Base-by-base conservation (phyloP, 1,140 invertebrate species). In the Drosophila saltans region DNA sequence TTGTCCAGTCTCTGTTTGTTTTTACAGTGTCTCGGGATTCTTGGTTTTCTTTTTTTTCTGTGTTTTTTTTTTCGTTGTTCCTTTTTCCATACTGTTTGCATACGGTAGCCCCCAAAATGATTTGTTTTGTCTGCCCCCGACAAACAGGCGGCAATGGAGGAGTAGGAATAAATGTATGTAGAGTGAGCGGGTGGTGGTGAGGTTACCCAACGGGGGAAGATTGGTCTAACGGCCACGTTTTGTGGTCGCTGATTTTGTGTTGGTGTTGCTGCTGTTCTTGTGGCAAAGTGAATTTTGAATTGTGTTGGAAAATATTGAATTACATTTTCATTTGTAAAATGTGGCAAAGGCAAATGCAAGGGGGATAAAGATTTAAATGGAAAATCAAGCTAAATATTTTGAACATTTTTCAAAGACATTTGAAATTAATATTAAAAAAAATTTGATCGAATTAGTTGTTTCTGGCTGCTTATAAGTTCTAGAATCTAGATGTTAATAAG, bases 91-190 rank as follows among this genome's bases (percentile, higher is more conserved):
- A n/a, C 36, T 86, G 61, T 81, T 72, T 89, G 78, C 79, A 79
- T 79, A 75, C 73, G 65, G 72, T 81, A 75, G 69, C 69, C 76
- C 75, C 70, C 64, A 80, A 89, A 88, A 78, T 84, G 77, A 89
- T 88, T 88, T 88, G 84, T 88, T 88, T 81, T 89, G 84, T 88
- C 84, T 88, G 83, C 80, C 66, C 60, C 48, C 60, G 71, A 70
- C 80, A 59, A 56, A 66, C 45, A 21, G 68, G 62, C 59, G 65
- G 63, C 71, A 56, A 61, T 57, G 62, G 40, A 60, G 36, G 57
- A 3, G 26, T 40, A 33, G 33, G 33, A 28, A n/a, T 33, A 40
- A 16, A 16, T 16, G 16, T 16, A 16, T 16, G 16, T 39, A 7
- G 28, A 55, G 24, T 11, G 30, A 26, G 28, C 16, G 36, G 26